These are phyloP conservation scores for Hemibagrus guttatus DNA, from an alignment of 2,797 vertebrate genomes.

Conservation along the genomic window DNA sequence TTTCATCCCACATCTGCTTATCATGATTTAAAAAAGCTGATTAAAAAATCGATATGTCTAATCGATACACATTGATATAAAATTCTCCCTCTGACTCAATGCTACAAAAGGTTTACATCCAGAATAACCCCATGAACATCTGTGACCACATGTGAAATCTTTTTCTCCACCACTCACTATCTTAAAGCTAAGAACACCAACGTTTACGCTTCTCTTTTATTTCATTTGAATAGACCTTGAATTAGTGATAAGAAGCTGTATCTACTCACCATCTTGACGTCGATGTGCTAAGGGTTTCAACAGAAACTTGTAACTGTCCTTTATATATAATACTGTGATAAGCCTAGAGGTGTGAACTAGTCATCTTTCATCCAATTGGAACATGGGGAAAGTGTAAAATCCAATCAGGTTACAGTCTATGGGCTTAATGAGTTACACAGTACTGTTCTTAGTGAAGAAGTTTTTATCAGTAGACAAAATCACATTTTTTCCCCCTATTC, in stretches of 20 bases:
- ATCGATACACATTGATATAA: not conserved
- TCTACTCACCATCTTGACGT: constrained; percentile 48
- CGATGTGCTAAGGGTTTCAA: not conserved
- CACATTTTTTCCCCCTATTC: not conserved
- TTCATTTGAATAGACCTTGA: not conserved
- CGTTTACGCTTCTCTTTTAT: not conserved
- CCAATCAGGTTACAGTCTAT: constrained; percentile 3
- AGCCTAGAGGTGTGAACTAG: constrained; percentile 8
- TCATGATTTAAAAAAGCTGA: not conserved
- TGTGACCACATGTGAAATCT: not conserved
- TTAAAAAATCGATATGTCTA: no score
- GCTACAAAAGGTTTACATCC: not conserved
- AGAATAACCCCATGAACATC: not conserved
- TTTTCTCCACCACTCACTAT: no score
- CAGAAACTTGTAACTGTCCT: not conserved
- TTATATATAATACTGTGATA: constrained; percentile 41
- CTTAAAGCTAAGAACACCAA: not conserved
- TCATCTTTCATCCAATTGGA: constrained; percentile 22
- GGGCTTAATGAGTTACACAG: not conserved
- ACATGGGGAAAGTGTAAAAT: not conserved
- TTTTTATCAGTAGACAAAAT: not conserved
- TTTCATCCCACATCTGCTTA: not conserved
- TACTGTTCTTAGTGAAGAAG: not conserved
- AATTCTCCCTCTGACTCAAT: not conserved
- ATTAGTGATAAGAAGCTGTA: not conserved